These are phyloP conservation scores for Seira ritae DNA, from an alignment of 2,888 invertebrate genomes.

Conservation along the genomic window DNA sequence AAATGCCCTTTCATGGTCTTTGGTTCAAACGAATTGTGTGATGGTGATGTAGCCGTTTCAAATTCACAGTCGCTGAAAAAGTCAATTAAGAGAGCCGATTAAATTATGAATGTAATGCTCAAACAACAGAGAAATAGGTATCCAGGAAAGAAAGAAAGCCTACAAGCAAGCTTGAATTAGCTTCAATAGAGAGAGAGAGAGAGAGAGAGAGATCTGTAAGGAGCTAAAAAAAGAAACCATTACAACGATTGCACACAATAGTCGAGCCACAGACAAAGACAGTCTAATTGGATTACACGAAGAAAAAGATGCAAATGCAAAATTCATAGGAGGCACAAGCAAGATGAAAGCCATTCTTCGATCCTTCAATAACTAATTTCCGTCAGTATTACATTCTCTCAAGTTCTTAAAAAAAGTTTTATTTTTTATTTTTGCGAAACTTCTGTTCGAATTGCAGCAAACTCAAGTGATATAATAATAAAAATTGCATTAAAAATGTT, in stretches of 20 bases:
- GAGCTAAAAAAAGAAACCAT: slow-evolving; percentile 1
- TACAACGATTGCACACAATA: slow-evolving; percentile 3
- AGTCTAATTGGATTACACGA: neutral
- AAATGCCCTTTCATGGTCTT: too few species aligned
- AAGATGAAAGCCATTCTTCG: neutral
- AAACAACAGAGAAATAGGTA: neutral
- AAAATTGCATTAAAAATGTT: too few species aligned
- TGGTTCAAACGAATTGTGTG: too few species aligned
- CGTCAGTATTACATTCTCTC: neutral
- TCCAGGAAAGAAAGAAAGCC: neutral
- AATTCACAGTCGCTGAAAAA: too few species aligned
- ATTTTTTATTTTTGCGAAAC: neutral
- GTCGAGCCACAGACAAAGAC: slow-evolving; percentile 5
- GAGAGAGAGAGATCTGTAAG: neutral
- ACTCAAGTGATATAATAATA: neutral
- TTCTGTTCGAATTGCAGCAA: neutral
- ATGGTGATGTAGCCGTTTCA: neutral
- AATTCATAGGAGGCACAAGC: neutral
- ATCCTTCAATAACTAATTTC: neutral
- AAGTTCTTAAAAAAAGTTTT: neutral
- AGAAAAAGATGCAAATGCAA: slow-evolving; percentile 11
- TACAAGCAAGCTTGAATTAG: neutral
- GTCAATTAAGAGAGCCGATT: neutral
- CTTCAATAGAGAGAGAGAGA: neutral
- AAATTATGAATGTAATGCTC: neutral